Base-by-base conservation (phyloP, 2,113 vertebrate species). In the Callaeas wilsoni region DNA sequence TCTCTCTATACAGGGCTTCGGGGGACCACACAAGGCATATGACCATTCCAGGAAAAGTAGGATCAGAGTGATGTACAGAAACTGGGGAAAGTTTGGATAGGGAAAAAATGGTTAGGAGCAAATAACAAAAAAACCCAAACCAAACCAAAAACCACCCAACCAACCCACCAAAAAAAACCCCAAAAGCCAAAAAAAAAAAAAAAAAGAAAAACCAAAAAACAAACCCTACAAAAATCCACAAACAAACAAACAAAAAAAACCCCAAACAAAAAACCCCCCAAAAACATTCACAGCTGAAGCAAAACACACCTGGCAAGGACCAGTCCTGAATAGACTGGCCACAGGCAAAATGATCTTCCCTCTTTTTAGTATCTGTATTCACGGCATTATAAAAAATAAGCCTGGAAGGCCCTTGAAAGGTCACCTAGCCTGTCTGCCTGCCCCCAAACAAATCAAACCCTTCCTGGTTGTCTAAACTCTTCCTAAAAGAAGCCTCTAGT, bases 401-500 rank as follows among this genome's bases (percentile, higher is more conserved):
- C 94, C 96, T 92, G 39, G 86, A 90, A 96, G 96, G 95, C 93
- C 60, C 86, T 87, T 44, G 26, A 93, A 81, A 96, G 89, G 86
- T 93, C 92, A 93, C 95, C 91, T 35, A 96, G 94, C 95, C 96
- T 95, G 96, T 97, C 94, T 96, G 94, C 95, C 93, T 84, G 56
- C 84, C 60, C 83, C 47, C 7, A 56, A 7, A 92, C 2, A 25
- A 94, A 90, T 91, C 88, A 90, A 95, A 95, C 35, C 33, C 89
- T 93, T 95, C 83, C 86, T 89, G 52, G 47, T 90, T 93, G 95
- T 90, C 91, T 97, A 78, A 96, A 88, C 64, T 87, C 84, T 93
- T 84, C 74, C 94, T 84, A 89, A 88, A 96, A 95, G n/a, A 90
- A 94, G 39, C 93, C 86, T 89, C 94, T 93, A 95, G 80, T 89